Percentiles rank a stretch among this genome's conserved stretches.
Conservation (phyloP, 2,797 vertebrate species). For the Telmatherina bonti region DNA sequence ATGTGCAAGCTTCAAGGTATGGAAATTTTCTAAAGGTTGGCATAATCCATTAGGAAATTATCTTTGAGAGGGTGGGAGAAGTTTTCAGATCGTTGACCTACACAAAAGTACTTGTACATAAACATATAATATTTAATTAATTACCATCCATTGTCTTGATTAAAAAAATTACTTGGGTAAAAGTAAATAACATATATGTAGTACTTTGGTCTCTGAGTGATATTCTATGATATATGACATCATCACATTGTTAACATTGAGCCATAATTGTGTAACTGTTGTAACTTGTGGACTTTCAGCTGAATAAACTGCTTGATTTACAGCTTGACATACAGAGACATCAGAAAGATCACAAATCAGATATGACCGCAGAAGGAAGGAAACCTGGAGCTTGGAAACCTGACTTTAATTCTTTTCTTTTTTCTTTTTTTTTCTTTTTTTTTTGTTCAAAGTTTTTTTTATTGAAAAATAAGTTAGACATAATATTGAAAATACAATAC, state of each 20-base stretch:
- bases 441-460: too few relatives aligned
- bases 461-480: too few relatives aligned
- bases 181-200: not conserved
- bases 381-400: not conserved
- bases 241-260: not conserved
- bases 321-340: not conserved
- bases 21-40: not conserved
- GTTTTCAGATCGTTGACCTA: not conserved
- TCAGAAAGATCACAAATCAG: not conserved
- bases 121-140: not conserved
- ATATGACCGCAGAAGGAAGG: too few relatives aligned
- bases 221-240: not conserved
- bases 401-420: not conserved
- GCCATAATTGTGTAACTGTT: not conserved
- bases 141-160: not conserved
- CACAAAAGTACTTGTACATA: not conserved
- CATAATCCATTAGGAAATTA: not conserved
- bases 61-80: not conserved
- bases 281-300: not conserved
- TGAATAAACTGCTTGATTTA: not conserved
- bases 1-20: not conserved
- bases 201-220: not conserved
- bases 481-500: too few relatives aligned
- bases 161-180: not conserved
- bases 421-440: too few relatives aligned